Base-by-base conservation (phyloP, 2,113 vertebrate species). In the Phocoena phocoena region DNA sequence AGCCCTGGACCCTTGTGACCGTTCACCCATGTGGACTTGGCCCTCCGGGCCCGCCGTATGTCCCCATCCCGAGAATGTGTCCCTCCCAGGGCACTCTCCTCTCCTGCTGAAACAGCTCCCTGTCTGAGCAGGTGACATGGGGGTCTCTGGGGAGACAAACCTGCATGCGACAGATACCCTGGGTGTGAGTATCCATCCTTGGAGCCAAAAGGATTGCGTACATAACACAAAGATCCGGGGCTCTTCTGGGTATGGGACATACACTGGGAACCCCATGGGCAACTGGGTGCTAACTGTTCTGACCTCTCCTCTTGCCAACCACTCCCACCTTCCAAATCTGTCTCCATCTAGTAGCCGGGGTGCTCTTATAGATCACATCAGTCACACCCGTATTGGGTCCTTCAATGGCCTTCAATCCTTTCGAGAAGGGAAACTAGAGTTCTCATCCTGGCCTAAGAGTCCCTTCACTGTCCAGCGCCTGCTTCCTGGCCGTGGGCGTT, bases 401-500 rank as follows among this genome's bases (percentile, higher is more conserved):
- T 62, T 21, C n/a, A 25, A 1, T 18, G 28, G 25, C 23, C 44
- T 87, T 80, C 8, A 26, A 17, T 50, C 12, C 47, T 62, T 33
- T 28, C 2, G 3, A 41, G 23, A 92, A 63, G 41, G 20, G 83
- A 93, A 58, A 23, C 20, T 12, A 8, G 77, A 70, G 41, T 60
- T 81, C 38, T 94, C n/a, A 7, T 8, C 0, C 0, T 17, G 20
- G 14, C 23, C 63, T 33, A 38, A 28, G 18, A 83, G 33, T 41
- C 26, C 33, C 18, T 68, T 53, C 0, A 8, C 1, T 14, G 1
- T 11, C 67, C 0, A 1, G 31, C 14, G 12, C 13, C 17, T 7
- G 47, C 8, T 26, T 33, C 20, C 60, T 44, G 3, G 38, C 9
- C 3, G 3, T 0, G 0, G 18, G 20, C 0, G 6, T 38, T 26